Evolutionary conservation across 1,140 invertebrate genomes (phyloP), one percentile per base, ranked within the genome.

Genomic region (Scaptodrosophila lebanonensis): DNA sequence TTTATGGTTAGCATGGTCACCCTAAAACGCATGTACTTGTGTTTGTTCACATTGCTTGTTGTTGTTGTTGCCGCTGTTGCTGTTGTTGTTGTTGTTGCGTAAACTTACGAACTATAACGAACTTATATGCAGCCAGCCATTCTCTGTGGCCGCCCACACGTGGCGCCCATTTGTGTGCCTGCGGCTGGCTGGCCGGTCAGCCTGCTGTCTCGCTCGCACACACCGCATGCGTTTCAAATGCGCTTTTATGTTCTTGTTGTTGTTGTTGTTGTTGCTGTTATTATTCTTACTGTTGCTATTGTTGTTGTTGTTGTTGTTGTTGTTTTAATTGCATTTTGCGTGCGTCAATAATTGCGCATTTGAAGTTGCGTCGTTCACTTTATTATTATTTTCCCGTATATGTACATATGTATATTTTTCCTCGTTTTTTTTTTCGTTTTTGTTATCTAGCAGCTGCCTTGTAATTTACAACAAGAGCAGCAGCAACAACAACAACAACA

Each of bases 311-410:
- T 56, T 44, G 12, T 15, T 20, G 11, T 11, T 48, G 39, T 44
- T 51, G 29, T 51, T 45, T 51, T 67, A 63, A 75, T 82, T 79
- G 54, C 70, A 82, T 83, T 82, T 82, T 82, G 76, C 75, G 75
- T 82, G 75, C 75, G 69, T 82, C 75, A 82, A 82, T 79, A 82
- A 82, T 79, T 79, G 75, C 75, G 61, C 75, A 79, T 79, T 79
- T 79, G 56, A 59, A 69, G 75, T 79, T 82, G 68, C 75, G 68
- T 69, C 73, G 56, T 73, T 79, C 54, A 47, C 67, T 56, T 77
- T 66, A 59, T 52, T 49, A 15, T 45, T 45, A 9, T 52, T 22
- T 2, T 51, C n/a, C n/a, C n/a, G n/a, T n/a, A n/a, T n/a, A n/a
- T n/a, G n/a, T n/a, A n/a, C n/a, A n/a, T n/a, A n/a, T n/a, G n/a